Evolutionary conservation across 2,888 invertebrate species (phyloP).

Genomic region (Drosophila seclusa): DNA sequence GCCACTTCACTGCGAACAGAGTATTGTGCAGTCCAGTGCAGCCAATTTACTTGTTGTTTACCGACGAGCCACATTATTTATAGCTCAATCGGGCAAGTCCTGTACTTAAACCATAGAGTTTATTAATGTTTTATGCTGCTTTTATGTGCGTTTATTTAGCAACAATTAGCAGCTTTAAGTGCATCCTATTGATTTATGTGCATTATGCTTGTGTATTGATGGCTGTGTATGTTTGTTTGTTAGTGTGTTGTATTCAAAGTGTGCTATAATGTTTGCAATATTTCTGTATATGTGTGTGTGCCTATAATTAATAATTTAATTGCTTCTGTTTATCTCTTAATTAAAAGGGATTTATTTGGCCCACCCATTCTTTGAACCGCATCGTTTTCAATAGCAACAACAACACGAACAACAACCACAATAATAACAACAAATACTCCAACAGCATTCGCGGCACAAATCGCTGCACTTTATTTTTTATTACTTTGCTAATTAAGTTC

Average conservation of each 20-base stretch:
- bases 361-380: slow-evolving; percentile 44
- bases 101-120: slow-evolving; percentile 12
- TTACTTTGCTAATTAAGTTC: slow-evolving; percentile 77
- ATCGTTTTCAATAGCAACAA: slow-evolving; percentile 44
- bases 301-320: slow-evolving; percentile 83
- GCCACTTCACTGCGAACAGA: not conserved
- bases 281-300: slow-evolving; percentile 20
- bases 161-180: slow-evolving; percentile 79
- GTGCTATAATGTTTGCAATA: slow-evolving; percentile 27
- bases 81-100: slow-evolving; percentile 10
- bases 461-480: slow-evolving; percentile 72
- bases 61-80: slow-evolving; percentile 31
- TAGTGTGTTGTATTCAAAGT: slow-evolving; percentile 18
- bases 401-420: slow-evolving; percentile 14
- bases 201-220: slow-evolving; percentile 1
- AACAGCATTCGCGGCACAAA: slow-evolving; percentile 47
- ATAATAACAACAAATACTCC: slow-evolving; percentile 5
- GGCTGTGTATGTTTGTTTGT: not conserved
- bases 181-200: slow-evolving; percentile 61
- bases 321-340: slow-evolving; percentile 84
- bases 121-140: slow-evolving; percentile 63
- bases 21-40: not conserved
- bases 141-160: slow-evolving; percentile 62
- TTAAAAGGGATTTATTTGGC: slow-evolving; percentile 82
- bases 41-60: slow-evolving; percentile 26